Evolutionary conservation across 1,140 invertebrate species (phyloP), one percentile per base, ranked within the genome.

Genomic region (Oryzaephilus surinamensis): DNA sequence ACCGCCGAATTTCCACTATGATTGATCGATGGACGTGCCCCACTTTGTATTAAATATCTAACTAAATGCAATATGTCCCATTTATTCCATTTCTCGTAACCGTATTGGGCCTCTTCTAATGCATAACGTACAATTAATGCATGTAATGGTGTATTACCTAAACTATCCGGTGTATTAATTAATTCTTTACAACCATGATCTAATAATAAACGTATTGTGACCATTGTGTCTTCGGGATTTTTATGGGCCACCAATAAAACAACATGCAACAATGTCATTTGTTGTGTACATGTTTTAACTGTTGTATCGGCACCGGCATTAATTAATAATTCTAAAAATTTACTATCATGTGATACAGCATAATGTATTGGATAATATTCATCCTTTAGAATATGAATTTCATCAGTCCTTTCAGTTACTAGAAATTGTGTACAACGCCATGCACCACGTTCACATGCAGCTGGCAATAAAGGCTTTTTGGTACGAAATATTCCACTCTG

Each of bases 341-440:
- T 73, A 19, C 71, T 66, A 43, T 79, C 73, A 51, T 80, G 77
- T 16, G 79, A 63, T 4, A 76, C 74, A 2, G 78, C 79, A 51
- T 81, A 77, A 55, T 82, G 79, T 33, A 83, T 79, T 4, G 79
- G 79, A 62, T 78, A 81, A 56, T 80, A 81, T 63, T 83, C 79
- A 54, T 83, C 79, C 61, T 77, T 81, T 31, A 79, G 73, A 29
- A 77, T 70, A 56, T 83, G 79, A 8, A 83, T 77, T 60, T 83
- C 79, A 45, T 81, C 77, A 16, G 72, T 72, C 23, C 79, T 63
- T 31, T 77, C 75, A 8, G 70, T 62, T 6, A 70, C 58, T 18
- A 81, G 58, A 59, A 74, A 77, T 50, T 77, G 73, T 0, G 78
- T 77, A 60, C 78, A 81, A 37, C 73, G 70, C 77, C 77, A 81